Base-by-base conservation (phyloP, 37 sponge, comb jelly and placozoan species). In the Petrosia ficiformis region DNA sequence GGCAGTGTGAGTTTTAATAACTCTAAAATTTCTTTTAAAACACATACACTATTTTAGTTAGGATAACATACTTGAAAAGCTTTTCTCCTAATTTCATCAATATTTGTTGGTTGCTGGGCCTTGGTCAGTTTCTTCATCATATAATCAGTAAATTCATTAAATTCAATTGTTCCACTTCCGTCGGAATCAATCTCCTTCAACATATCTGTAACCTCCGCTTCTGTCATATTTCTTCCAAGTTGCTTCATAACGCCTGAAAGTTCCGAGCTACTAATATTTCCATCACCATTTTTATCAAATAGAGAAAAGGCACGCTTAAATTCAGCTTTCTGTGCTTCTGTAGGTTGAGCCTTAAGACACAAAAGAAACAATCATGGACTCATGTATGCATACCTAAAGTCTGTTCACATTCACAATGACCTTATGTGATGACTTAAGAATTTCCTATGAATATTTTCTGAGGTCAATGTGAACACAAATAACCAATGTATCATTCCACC, bases 161-260 rank as follows among this genome's bases (percentile, higher is more conserved):
- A 77, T 40, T 77, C 77, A 3, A 77, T 77, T 32, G 68, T 77
- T 6, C 77, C 77, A 63, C 48, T 77, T 29, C 48, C 48, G 54
- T 77, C 77, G 1, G 28, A 5, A 42, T 77, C 77, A 34, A 65
- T 41, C 1, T 28, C 67, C 21, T 77, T 65, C 67, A 77, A 22
- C 41, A 77, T 65, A 2, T 39, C 68, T 2, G 2, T 56, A 56
- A 77, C 42, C 54, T 77, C 77, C 21, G 43, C 68, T 29, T 64
- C 36, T 11, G 67, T 65, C 1, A 44, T 65, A 16, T 40, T 41
- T 39, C 61, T 67, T 1, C 67, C 67, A 43, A 77, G 77, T 33
- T 65, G 59, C 28, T 40, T 42, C 68, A 77, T 28, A 1, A 77
- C 67, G 1, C 30, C 57, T 6, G 65, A 25, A 32, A 77, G 29